A percentile compares a stretch with the other conserved stretches of the same genome.
Evolutionary conservation across 2,888 invertebrate species (phyloP).

Genomic region (Xestia rhomboidea): DNA sequence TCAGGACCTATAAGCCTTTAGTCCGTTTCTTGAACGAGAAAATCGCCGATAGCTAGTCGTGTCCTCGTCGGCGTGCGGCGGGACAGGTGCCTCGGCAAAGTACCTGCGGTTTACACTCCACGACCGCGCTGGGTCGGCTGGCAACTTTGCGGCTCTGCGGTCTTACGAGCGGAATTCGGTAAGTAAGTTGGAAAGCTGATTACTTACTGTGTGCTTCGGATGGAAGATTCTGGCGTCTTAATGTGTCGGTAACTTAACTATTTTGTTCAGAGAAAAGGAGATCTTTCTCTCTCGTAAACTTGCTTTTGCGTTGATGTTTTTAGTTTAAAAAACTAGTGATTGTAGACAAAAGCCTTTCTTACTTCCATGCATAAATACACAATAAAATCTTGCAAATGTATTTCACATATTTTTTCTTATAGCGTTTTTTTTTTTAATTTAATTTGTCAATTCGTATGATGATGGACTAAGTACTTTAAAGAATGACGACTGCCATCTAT

Average conservation of each 20-base stretch:
- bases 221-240: slow-evolving; percentile 9
- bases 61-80: neutral
- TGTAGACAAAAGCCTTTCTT: neutral
- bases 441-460: too few species aligned
- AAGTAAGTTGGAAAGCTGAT: slow-evolving; percentile 31
- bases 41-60: neutral
- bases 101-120: slow-evolving; percentile 43
- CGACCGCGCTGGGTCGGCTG: slow-evolving; percentile 43
- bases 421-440: neutral
- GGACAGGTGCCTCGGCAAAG: slow-evolving; percentile 9
- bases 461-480: neutral
- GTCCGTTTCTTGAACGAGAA: neutral
- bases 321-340: neutral
- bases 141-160: slow-evolving; percentile 21
- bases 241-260: neutral
- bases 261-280: neutral
- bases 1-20: neutral
- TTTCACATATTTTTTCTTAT: neutral
- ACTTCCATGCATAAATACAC: neutral
- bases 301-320: neutral
- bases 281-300: neutral
- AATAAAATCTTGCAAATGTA: too few species aligned
- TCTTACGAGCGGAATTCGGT: slow-evolving; percentile 5
- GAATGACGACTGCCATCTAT: neutral
- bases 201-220: slow-evolving; percentile 2